Base-by-base conservation (phyloP, 2,888 invertebrate genomes). In the Cerastis leucographa region DNA sequence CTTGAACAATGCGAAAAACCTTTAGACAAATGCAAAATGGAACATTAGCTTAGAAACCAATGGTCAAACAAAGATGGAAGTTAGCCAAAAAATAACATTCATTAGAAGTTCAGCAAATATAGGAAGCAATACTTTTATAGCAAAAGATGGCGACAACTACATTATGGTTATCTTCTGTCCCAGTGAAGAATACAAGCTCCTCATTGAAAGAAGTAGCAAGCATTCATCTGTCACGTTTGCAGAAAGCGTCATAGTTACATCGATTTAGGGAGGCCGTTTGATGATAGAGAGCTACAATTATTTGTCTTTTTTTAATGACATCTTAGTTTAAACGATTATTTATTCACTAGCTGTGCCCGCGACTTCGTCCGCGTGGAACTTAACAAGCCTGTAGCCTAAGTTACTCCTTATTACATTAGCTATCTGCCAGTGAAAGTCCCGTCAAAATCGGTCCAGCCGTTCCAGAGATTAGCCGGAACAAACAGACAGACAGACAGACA, bases 51-150 rank as follows among this genome's bases (percentile, higher is more conserved):
- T 17, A 3, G 8, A 46, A 8, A 22, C 12, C 25, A 0, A 56
- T 49, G 54, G 44, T 29, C 42, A 71, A 71, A 71, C 54, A 72
- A 49, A 64, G 3, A 49, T 78, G 73, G 42, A 72, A 29, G n/a
- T 42, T 17, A 49, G 77, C 77, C 77, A 64, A 78, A 56, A 40
- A 44, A 29, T 1, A 74, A 49, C 29, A 49, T 42, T n/a, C 14
- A 64, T 64, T n/a, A n/a, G n/a, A 64, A 6, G 42, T 64, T 7
- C 22, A 42, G 42, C 7, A 42, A 62, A 64, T 62, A 62, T 25
- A 25, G 17, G 17, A 56, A 62, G 7, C 40, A n/a, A 14, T 62
- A 12, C 62, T 6, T 22, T 40, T 40, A 62, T 22, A 22, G 35
- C 19, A 61, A 35, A 29, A 59, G 29, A 29, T 54, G n/a, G 54